Base-by-base conservation (phyloP, 2,113 vertebrate genomes). In the Lanius ludovicianus region DNA sequence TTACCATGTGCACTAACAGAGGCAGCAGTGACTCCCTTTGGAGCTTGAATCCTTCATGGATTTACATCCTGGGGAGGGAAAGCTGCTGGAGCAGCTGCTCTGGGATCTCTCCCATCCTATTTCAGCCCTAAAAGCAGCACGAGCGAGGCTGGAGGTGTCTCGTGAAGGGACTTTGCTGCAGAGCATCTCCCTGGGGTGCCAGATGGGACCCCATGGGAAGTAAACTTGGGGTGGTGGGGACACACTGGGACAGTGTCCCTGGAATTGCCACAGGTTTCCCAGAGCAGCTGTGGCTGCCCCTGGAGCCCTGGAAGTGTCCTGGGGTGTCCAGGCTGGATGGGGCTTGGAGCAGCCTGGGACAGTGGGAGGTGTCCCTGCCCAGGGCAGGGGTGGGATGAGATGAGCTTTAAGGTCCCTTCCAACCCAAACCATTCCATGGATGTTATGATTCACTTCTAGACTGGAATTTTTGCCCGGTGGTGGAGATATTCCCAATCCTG, bases 141-240 rank as follows among this genome's bases (percentile, higher is more conserved):
- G 2, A 57, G 23, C 1, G 8, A 3, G 56, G 63, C 39, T 24
- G 0, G 24, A 28, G 42, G 7, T 63, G 56, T 28, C 50, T 49
- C 18, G 0, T 2, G 10, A 13, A 60, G 42, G 39, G 46, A 19
- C 4, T 88, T 41, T 4, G 42, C 31, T 49, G 35, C 1, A 5
- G 49, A 76, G 47, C 21, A 15, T 31, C 59, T 73, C 5, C 3
- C 9, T 1, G 8, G 4, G 41, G 57, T 22, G 25, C 67, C 13
- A 7, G 27, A 1, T 57, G 56, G 55, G 28, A 49, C 16, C 5
- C 2, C 0, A 0, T 0, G 0, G 41, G 67, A 25, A 4, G 3
- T 1, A 7, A 27, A 22, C 13, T 17, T 37, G 27, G 84, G 46
- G 7, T 27, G 27, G 11, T 35, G 84, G 52, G 35, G n/a, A 41